These are phyloP conservation scores for Perithous albicinctus DNA, from an alignment of 2,888 invertebrate genomes.

Conservation along the genomic window DNA sequence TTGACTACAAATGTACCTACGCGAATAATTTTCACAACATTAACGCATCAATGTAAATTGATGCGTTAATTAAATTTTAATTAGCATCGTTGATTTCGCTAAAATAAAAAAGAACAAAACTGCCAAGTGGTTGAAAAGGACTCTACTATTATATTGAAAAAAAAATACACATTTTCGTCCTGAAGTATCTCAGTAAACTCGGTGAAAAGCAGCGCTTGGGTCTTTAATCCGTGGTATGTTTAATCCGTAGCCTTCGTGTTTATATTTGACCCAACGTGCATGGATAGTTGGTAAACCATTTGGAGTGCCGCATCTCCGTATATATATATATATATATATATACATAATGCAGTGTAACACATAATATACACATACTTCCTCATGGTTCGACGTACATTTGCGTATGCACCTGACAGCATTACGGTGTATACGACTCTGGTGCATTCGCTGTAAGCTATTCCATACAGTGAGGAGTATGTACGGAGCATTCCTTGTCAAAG, in stretches of 20 bases:
- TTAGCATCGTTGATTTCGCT: too few species aligned
- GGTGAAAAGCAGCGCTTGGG: neutral
- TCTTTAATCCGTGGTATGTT: slow-evolving; percentile 18
- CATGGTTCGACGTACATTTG: slow-evolving; percentile 56
- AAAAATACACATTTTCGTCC: slow-evolving; percentile 2
- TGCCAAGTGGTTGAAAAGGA: too few species aligned
- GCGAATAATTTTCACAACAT: too few species aligned
- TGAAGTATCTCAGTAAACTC: neutral
- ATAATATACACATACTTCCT: slow-evolving; percentile 44
- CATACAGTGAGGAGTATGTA: neutral
- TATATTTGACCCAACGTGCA: slow-evolving; percentile 51
- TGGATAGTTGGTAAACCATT: slow-evolving; percentile 20
- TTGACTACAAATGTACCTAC: too few species aligned
- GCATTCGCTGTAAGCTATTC: neutral
- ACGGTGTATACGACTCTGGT: slow-evolving; percentile 23
- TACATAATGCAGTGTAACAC: slow-evolving; percentile 17
- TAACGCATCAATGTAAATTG: too few species aligned
- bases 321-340: too few species aligned
- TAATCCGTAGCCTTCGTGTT: neutral
- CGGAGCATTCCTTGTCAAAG: too few species aligned
- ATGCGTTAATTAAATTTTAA: too few species aligned
- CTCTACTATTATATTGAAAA: neutral
- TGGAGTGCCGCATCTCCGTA: slow-evolving; percentile 34
- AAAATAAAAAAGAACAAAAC: too few species aligned
- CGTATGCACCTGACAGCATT: slow-evolving; percentile 32